Base-by-base conservation (phyloP, 2,888 invertebrate genomes). In the Uropetala carovei region DNA sequence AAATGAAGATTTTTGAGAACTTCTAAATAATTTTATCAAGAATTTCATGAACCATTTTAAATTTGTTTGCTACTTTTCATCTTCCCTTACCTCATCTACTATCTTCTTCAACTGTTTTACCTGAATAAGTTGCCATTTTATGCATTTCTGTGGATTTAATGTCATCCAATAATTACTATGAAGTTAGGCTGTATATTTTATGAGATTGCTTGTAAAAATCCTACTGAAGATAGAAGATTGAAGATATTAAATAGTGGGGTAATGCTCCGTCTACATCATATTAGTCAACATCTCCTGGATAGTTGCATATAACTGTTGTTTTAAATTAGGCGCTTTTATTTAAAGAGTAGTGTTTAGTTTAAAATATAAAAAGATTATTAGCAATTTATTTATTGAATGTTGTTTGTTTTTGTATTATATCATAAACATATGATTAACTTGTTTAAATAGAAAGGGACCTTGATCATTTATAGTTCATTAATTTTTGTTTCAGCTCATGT, bases 401-500 rank as follows among this genome's bases (percentile, higher is more conserved):
- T 75, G 9, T 27, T 75, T 18, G 22, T 22, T 22, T 75, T 68
- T 18, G 11, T 75, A 11, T 75, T 75, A 11, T 75, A 75, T 27
- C 22, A 75, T 27, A 75, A 27, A 89, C 43, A 43, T 89, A 64
- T 89, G 60, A 7, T 16, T 89, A 30, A 68, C 43, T n/a, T 64
- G 30, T 64, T 68, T 68, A n/a, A 8, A n/a, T 10, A n/a, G 18
- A 56, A 27, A 18, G 4, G 22, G 14, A 27, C 22, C 18, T 68
- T 43, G n/a, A 18, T 64, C 11, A 89, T 43, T 89, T 43, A 89
- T 89, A 16, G 16, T 27, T 18, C 64, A 64, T 89, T 56, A 59
- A 64, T 64, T 89, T 27, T 89, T 64, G 64, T 89, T 64, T 9
- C 64, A 89, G 89, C 89, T 89, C 18, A 64, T 89, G 89, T 89